A percentile compares a stretch with the other conserved stretches of the same genome.
Conservation (phyloP, 2,888 invertebrate species). For the Ceramica pisi region DNA sequence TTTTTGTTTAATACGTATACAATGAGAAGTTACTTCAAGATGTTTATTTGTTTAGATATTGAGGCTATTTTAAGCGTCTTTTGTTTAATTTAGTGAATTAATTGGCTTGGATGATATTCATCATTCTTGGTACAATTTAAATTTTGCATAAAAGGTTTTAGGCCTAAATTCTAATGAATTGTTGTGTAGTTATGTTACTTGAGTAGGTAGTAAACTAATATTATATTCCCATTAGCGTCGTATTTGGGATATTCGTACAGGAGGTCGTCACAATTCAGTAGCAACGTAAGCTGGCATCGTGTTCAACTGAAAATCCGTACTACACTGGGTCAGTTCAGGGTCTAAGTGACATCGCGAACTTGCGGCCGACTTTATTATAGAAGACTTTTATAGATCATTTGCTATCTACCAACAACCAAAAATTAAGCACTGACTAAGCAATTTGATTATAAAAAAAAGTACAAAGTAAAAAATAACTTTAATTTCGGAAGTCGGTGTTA, state of each 20-base stretch:
- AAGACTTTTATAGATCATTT: neutral
- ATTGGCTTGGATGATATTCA: slow-evolving; percentile 35
- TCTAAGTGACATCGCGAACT: neutral
- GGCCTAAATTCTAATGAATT: neutral
- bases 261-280: too few relatives aligned
- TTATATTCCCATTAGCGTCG: neutral
- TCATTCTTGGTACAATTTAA: slow-evolving; percentile 10
- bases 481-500: too few relatives aligned
- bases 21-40: slow-evolving; percentile 51
- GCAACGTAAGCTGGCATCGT: neutral
- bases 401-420: too few relatives aligned
- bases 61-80: slow-evolving; percentile 21
- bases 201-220: neutral
- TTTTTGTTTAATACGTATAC: slow-evolving; percentile 25
- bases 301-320: neutral
- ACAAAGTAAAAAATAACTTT: too few relatives aligned
- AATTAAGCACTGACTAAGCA: too few relatives aligned
- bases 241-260: too few relatives aligned
- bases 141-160: slow-evolving; percentile 3
- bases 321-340: neutral
- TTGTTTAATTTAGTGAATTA: slow-evolving; percentile 47
- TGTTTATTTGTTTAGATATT: slow-evolving; percentile 40
- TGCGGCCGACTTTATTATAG: neutral
- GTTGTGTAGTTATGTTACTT: slow-evolving; percentile 8
- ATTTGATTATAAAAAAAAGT: too few relatives aligned